phyloP scores from a whole-genome alignment of 2,113 vertebrate species.

The Sitta europaea region DNA sequence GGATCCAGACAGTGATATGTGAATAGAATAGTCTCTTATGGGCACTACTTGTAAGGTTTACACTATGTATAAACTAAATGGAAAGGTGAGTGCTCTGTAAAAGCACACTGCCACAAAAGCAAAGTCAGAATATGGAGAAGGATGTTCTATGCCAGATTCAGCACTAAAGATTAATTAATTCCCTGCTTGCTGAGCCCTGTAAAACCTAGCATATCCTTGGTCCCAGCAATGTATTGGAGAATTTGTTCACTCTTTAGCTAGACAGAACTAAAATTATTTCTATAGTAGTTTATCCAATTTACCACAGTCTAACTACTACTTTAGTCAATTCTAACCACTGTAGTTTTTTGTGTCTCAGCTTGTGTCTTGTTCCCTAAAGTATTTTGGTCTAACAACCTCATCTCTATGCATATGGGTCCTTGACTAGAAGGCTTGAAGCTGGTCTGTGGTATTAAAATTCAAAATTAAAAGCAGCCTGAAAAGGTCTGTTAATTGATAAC shows the following conservation, averaged over 20 bases:
- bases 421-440: background rate
- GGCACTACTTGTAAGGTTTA: background rate
- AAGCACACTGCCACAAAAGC: background rate
- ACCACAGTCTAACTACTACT: background rate
- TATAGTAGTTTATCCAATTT: background rate
- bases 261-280: background rate
- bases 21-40: background rate
- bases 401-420: background rate
- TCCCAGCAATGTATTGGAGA: background rate
- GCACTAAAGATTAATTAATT: background rate
- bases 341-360: background rate
- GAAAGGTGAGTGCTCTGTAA: background rate
- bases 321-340: background rate
- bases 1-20: background rate
- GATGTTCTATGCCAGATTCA: background rate
- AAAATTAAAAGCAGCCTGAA: background rate
- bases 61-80: background rate
- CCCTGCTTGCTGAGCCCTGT: background rate
- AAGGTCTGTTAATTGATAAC: background rate
- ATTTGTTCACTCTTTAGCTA: background rate
- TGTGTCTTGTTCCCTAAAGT: background rate
- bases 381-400: background rate
- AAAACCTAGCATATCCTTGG: background rate
- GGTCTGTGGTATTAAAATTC: background rate
- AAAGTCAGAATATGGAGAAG: background rate